These are phyloP conservation scores for Lophura nycthemera DNA, from an alignment of 2,113 vertebrate genomes.

Conservation along the genomic window DNA sequence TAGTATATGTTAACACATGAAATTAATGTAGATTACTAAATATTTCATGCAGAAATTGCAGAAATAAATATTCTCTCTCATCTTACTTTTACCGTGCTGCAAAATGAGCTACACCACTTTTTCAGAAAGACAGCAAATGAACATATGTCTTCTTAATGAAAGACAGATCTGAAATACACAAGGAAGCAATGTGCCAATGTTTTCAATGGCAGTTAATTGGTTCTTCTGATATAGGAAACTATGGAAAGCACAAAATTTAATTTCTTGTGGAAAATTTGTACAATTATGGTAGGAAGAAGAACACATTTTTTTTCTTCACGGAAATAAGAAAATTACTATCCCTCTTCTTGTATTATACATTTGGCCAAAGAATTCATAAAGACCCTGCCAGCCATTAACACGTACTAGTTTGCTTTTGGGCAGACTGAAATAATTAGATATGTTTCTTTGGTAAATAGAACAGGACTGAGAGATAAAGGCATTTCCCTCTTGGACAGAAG, in stretches of 20 bases:
- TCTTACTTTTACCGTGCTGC: not conserved
- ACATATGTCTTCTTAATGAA: not conserved
- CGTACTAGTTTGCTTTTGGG: not conserved
- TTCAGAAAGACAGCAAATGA: not conserved
- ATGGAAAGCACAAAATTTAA: not conserved
- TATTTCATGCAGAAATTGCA: not conserved
- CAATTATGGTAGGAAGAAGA: not conserved
- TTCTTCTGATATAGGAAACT: not conserved
- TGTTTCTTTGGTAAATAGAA: conserved; percentile 67
- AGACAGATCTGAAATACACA: not conserved
- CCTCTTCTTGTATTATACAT: not conserved
- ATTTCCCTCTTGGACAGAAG: conserved; percentile 65
- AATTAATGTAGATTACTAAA: not conserved
- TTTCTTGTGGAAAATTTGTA: not conserved
- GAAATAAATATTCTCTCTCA: not conserved
- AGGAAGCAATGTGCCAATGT: not conserved
- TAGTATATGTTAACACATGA: not conserved
- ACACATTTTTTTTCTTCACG: not conserved
- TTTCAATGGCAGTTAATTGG: not conserved
- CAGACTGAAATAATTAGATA: conserved; percentile 65
- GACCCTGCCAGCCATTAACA: not conserved
- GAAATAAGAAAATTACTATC: not conserved
- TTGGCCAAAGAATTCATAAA: not conserved
- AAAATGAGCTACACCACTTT: not conserved
- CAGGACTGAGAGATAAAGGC: conserved; percentile 39